Percentiles rank a stretch among this genome's conserved stretches.
Evolutionary conservation across 1,140 invertebrate species (phyloP).

Genomic region (Phthorimaea operculella): DNA sequence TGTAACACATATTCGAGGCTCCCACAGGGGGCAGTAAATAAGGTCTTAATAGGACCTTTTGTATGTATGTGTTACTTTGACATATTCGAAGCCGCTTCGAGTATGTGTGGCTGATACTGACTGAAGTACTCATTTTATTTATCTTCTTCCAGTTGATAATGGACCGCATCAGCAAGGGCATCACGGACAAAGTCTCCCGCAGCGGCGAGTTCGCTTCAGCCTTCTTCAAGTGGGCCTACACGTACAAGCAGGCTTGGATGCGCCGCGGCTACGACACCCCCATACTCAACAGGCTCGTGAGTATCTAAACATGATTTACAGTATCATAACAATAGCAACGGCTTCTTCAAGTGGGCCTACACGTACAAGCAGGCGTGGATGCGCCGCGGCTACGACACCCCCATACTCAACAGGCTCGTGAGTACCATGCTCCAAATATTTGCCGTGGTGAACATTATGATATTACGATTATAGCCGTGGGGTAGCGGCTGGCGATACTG

Average conservation of each 20-base stretch:
- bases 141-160: constrained; percentile 81
- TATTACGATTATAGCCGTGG: too few relatives aligned
- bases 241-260: constrained; percentile 90
- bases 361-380: constrained; percentile 91
- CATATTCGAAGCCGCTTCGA: too few relatives aligned
- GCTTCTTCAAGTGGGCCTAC: constrained; percentile 92
- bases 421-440: too few relatives aligned
- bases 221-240: constrained; percentile 91
- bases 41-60: too few relatives aligned
- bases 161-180: constrained; percentile 95
- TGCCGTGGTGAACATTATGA: too few relatives aligned
- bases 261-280: constrained; percentile 87
- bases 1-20: too few relatives aligned
- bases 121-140: too few relatives aligned
- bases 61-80: too few relatives aligned
- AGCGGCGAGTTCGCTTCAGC: constrained; percentile 79
- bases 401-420: constrained; percentile 77
- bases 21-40: too few relatives aligned
- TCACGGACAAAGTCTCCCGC: constrained; percentile 89
- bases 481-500: too few relatives aligned
- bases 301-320: constrained; percentile 11
- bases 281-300: constrained; percentile 75
- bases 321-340: constrained; percentile 69
- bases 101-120: too few relatives aligned
- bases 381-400: constrained; percentile 84